Evolutionary conservation across 2,113 vertebrate genomes (phyloP).

Genomic region (Strix uralensis): DNA sequence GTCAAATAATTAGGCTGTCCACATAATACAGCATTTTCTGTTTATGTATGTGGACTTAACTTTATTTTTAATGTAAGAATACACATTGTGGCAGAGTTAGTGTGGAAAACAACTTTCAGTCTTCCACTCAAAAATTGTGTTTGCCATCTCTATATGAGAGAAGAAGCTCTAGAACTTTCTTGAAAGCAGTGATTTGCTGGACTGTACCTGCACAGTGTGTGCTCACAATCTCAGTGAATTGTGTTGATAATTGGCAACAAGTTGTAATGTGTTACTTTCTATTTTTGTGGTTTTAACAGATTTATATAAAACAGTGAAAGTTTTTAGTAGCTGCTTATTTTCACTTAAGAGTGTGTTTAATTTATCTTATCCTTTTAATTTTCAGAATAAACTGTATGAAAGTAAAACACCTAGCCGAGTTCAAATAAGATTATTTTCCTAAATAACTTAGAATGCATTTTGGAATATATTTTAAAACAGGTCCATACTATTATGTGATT

Average conservation of each 20-base stretch:
- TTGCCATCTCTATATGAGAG: not conserved
- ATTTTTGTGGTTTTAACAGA: not conserved
- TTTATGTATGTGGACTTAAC: not conserved
- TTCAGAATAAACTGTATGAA: not conserved
- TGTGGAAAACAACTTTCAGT: conserved; percentile 43
- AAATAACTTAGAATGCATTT: not conserved
- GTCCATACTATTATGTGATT: not conserved
- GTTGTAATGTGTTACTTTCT: not conserved
- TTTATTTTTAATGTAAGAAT: not conserved
- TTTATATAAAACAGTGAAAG: not conserved
- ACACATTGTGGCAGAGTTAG: not conserved
- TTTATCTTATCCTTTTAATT: not conserved
- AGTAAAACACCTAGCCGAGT: not conserved
- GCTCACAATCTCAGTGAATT: not conserved
- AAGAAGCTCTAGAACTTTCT: not conserved
- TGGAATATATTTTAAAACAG: not conserved
- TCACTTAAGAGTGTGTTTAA: not conserved
- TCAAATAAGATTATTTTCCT: not conserved
- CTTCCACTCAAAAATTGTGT: conserved; percentile 14
- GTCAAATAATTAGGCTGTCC: not conserved
- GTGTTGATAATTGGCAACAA: not conserved
- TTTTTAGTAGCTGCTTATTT: not conserved
- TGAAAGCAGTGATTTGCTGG: not conserved
- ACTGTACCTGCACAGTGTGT: not conserved
- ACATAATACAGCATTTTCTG: not conserved